Evolutionary conservation across 2,888 invertebrate species (phyloP).

Genomic region (Carabus problematicus): DNA sequence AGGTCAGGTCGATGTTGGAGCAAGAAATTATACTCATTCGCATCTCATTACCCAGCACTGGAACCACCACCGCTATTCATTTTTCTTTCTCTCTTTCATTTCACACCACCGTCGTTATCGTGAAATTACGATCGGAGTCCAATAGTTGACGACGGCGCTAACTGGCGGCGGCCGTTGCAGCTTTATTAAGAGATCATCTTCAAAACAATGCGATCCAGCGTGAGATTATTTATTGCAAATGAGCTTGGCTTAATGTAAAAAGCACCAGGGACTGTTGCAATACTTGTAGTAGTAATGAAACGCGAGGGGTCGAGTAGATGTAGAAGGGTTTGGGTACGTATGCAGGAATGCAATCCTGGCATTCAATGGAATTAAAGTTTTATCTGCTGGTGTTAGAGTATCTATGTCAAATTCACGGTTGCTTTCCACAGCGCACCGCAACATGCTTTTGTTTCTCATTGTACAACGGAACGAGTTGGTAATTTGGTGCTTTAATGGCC

Average conservation of each 20-base stretch:
- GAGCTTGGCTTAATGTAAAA: slow-evolving; percentile 15
- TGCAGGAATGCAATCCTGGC: too few species aligned
- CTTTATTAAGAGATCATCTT: slow-evolving; percentile 21
- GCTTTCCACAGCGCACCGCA: too few species aligned
- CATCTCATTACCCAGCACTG: slow-evolving; percentile 37
- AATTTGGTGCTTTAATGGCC: too few species aligned
- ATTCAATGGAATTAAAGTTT: too few species aligned
- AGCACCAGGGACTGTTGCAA: background rate
- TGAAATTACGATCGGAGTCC: slow-evolving; percentile 11
- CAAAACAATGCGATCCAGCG: slow-evolving; percentile 35
- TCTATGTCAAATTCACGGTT: too few species aligned
- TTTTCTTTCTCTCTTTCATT: slow-evolving; percentile 20
- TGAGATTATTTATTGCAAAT: slow-evolving; percentile 38
- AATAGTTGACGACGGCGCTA: slow-evolving; percentile 7
- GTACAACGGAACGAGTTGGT: too few species aligned
- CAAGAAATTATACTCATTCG: slow-evolving; percentile 39
- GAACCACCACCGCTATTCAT: slow-evolving; percentile 20
- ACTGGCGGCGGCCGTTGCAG: background rate
- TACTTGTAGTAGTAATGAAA: too few species aligned
- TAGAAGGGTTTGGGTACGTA: too few species aligned
- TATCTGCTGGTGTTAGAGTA: too few species aligned
- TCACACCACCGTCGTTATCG: background rate
- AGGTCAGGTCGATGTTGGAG: slow-evolving; percentile 22
- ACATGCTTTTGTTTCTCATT: too few species aligned
- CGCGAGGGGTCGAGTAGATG: too few species aligned